Base-by-base conservation (phyloP, 2,113 vertebrate species). In the Albula goreensis region DNA sequence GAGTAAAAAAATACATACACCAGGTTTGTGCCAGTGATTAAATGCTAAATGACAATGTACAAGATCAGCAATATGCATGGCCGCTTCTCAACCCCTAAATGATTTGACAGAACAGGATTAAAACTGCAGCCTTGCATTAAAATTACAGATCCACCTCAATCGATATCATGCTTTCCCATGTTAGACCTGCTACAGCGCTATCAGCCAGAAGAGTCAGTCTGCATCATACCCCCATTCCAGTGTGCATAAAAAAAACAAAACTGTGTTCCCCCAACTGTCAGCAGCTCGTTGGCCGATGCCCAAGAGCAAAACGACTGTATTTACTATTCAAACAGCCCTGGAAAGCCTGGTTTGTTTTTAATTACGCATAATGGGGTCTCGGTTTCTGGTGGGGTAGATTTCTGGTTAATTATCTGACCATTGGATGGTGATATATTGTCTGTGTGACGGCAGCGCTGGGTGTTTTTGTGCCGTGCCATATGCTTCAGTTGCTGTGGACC, bases 381-480 rank as follows among this genome's bases (percentile, higher is more conserved):
- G 22, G 8, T 81, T 81, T 81, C 49, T 81, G 15, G 22, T 81
- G 50, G 51, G 50, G 5, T n/a, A n/a, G 50, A 52, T 81, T 81
- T 81, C 48, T 53, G n/a, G 80, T 25, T 11, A 6, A 53, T 81
- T 81, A 81, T 81, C 50, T 52, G 80, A 53, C 80, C 80, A 51
- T 11, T 81, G 22, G 80, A 81, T 81, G 12, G 25, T 79, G 51
- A 81, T 81, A 22, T 52, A 50, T 52, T 25, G 10, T 81, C 19
- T 81, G 49, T 81, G 17, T 81, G 22, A 51, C 50, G 17, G 51
- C 50, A 81, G 50, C 6, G 25, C 51, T 81, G 49, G 51, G 51
- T 60, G 10, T 77, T 81, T 82, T 82, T 85, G 49, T 51, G 25
- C 31, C 13, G 31, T 83, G 80, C 81, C 74, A 52, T 85, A 83